Base-by-base conservation (phyloP, 2,888 invertebrate species). In the Acronicta leporina region DNA sequence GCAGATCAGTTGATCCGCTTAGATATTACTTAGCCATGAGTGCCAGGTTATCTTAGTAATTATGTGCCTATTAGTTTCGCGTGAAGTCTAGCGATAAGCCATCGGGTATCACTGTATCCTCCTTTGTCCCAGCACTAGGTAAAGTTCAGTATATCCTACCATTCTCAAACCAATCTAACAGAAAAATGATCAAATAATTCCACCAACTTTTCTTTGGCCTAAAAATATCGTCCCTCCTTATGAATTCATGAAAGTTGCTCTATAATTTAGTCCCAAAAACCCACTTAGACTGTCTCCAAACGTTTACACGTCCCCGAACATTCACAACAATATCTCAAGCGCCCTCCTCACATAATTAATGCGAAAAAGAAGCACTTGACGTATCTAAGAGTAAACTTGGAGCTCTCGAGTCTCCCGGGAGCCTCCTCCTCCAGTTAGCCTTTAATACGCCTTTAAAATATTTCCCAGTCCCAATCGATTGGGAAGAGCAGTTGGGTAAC, bases 381-480 rank as follows among this genome's bases (percentile, higher is more conserved):
- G 58, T 58, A 64, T 59, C 63, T 60, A 45, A 67, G 67, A 73
- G 77, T 68, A 62, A 77, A 76, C 71, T 77, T 68, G 11, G 53
- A 42, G 27, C 56, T 53, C 62, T 49, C 65, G 49, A 68, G 67
- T 47, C 55, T 48, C 56, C 45, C 43, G 51, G 45, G 64, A 40
- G 54, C 55, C 54, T 59, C 43, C 58, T 41, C 40, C 49, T 64
- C 54, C 67, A 60, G 68, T 68, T 64, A 68, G 77, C 79, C 79
- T 83, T 78, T 75, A 79, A 81, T 80, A 75, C 71, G 68, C 69
- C 74, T 84, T 77, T 75, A 73, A 80, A 84, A 80, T 81, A 80
- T 82, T 81, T 71, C 74, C 69, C 62, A 57, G 57, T 70, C 63
- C 51, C 61, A 66, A 75, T 62, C 68, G 68, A 68, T 63, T 55